Base-by-base conservation (phyloP, 92 coral and sea anemone species). In the Zoanthus sociatus region DNA sequence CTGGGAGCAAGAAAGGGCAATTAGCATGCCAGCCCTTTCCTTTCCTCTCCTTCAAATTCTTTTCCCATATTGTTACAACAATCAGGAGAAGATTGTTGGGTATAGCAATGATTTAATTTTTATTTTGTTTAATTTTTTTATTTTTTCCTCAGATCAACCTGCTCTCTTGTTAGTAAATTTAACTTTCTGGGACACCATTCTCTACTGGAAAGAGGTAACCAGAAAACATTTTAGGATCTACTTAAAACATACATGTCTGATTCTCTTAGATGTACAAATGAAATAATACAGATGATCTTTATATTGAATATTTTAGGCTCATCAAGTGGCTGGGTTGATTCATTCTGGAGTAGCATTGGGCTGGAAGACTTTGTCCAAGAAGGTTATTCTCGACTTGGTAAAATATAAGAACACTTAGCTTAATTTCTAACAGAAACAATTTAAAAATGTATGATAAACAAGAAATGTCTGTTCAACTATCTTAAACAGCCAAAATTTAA, bases 121-220 rank as follows among this genome's bases (percentile, higher is more conserved):
- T 13, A 13, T 42, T 71, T 12, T 30, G 3, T 15, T 54, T 26
- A 26, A 26, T 54, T 54, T 71, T 71, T 17, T 13, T 31, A 21
- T 76, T 47, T 46, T 37, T 13, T 42, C 37, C 30, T 73, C 46
- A 96, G 98, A 71, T 96, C 98, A 68, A 88, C 90, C 82, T 94
- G 98, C 53, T 96, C 98, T 50, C 75, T 94, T 70, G 98, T 96
- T 31, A 93, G 98, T 72, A 96, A 96, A 85, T 93, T 96, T 54
- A 96, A 94, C 86, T 96, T 95, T 90, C 88, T 94, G 96, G 98
- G 98, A 15, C 98, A 95, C 78, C 71, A 83, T 31, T 91, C 98
- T 69, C 98, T 94, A 74, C 78, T 89, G 73, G 79, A 68, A 45
- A 86, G 88, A 89, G 98, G 98, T 94, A 18, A 30, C 68, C n/a